Evolutionary conservation across 37 sponge, comb jelly and placozoan species (phyloP), one percentile per base, ranked within the genome.

Genomic region (Agelas oroides): DNA sequence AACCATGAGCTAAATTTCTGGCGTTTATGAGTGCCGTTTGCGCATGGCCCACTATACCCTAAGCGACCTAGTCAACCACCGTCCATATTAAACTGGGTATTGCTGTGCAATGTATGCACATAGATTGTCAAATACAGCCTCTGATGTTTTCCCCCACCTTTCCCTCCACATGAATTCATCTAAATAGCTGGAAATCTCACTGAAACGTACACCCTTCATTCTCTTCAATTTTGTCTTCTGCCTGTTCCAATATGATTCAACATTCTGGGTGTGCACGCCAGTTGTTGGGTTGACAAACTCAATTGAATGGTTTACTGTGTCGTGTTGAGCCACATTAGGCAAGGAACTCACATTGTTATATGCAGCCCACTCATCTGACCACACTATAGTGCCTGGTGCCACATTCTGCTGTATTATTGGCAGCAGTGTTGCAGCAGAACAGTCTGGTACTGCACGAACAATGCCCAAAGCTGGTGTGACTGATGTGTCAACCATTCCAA

Each of bases 241-340:
- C 36, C 38, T 13, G 37, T 56, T 56, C 83, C 83, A 83, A n/a
- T 25, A 61, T 1, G 53, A 21, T 36, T 83, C 83, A 46, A 75
- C 62, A 19, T 20, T 52, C 52, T 65, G 85, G 0, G 85, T 84
- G 67, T 84, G 85, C 0, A 65, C 76, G 5, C 85, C 85, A 30
- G 85, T 75, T 13, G 27, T 1, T 36, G 88, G 88, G 73, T 80
- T 76, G 12, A 87, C 82, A 72, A 87, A 87, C 20, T 80, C 41
- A 2, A 75, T 67, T 5, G 81, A 80, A 41, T 87, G 88, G 81
- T 87, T 80, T 11, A 80, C 88, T 34, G 75, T 59, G 8, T 61
- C 14, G 25, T 61, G 62, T 8, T 46, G 46, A 46, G 11, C 13
- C 21, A 60, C 87, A 36, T 31, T 1, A 30, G n/a, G 14, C 16